Conservation (phyloP, 2,888 invertebrate genomes). For the Hirtodrosophila duncani region DNA sequence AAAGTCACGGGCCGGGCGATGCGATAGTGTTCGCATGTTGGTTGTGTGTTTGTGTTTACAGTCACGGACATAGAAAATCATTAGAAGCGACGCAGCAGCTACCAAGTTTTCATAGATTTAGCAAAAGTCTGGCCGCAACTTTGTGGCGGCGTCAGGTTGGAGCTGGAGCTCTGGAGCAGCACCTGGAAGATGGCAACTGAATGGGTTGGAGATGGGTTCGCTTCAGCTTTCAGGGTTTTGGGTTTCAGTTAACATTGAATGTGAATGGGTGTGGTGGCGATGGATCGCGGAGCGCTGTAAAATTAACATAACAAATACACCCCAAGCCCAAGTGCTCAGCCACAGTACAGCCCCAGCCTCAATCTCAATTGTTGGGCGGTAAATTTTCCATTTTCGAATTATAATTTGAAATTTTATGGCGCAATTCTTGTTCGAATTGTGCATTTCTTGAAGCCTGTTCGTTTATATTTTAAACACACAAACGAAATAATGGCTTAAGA, state of each 20-base stretch:
- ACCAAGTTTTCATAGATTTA: slow-evolving; percentile 72
- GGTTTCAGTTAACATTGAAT: slow-evolving; percentile 37
- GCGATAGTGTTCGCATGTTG: no score
- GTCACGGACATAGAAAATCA: slow-evolving; percentile 58
- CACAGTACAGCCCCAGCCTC: not conserved
- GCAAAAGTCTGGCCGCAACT: slow-evolving; percentile 52
- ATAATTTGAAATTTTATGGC: slow-evolving; percentile 59
- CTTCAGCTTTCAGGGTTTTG: not conserved
- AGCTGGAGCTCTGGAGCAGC: slow-evolving; percentile 4
- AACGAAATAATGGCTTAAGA: slow-evolving; percentile 58
- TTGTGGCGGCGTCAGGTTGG: slow-evolving; percentile 16
- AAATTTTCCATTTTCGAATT: slow-evolving; percentile 46
- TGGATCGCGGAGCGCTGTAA: slow-evolving; percentile 39
- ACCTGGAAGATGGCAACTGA: slow-evolving; percentile 3
- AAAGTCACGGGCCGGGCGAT: no score
- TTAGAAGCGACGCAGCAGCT: slow-evolving; percentile 62
- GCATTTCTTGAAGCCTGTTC: slow-evolving; percentile 70
- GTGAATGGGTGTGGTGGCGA: not conserved
- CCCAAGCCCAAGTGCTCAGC: slow-evolving; percentile 1
- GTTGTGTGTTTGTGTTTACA: no score
- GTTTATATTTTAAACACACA: slow-evolving; percentile 76
- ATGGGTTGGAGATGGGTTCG: not conserved
- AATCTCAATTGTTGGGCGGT: not conserved
- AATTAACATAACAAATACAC: slow-evolving; percentile 59
- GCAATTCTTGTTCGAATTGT: slow-evolving; percentile 10